These are phyloP conservation scores for Vanessa atalanta DNA, from an alignment of 1,140 invertebrate species.

Conservation along the genomic window DNA sequence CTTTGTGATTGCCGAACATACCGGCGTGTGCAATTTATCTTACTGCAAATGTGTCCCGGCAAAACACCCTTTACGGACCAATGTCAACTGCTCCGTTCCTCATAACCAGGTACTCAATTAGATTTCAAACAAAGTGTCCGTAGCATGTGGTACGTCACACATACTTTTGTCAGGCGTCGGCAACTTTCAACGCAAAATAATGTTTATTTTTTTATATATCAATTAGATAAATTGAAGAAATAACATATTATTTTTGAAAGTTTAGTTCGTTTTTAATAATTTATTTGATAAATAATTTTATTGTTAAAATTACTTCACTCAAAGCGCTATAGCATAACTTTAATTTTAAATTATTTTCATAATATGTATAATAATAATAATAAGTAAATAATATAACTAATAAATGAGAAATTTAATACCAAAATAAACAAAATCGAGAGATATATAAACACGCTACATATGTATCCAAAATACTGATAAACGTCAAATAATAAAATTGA, in stretches of 20 bases:
- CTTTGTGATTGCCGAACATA: conserved; percentile 42
- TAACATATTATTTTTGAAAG: neutral
- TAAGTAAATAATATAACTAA: too few relatives aligned
- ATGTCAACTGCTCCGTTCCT: conserved; percentile 84
- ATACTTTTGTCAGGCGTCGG: conserved; percentile 11
- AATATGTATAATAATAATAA: too few relatives aligned
- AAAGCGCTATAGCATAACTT: too few relatives aligned
- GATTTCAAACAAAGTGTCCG: conserved; percentile 25
- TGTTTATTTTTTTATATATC: neutral
- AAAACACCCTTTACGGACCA: conserved; percentile 81
- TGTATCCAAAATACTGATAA: neutral
- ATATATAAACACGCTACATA: too few relatives aligned
- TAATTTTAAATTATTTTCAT: too few relatives aligned
- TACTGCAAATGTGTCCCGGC: conserved; percentile 83
- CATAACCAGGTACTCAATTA: conserved; percentile 78
- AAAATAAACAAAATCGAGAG: too few relatives aligned
- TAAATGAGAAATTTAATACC: too few relatives aligned
- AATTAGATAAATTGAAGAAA: neutral
- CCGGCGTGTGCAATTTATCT: conserved; percentile 81
- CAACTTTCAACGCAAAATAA: conserved; percentile 4
- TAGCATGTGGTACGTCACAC: conserved; percentile 19
- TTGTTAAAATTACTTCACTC: too few relatives aligned
- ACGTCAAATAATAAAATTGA: neutral
- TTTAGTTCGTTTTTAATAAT: too few relatives aligned
- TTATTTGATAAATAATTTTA: too few relatives aligned